A percentile compares a stretch with the other conserved stretches of the same genome.
phyloP scores from a whole-genome alignment of 2,797 vertebrate species.

The Lagorchestes hirsutus region DNA sequence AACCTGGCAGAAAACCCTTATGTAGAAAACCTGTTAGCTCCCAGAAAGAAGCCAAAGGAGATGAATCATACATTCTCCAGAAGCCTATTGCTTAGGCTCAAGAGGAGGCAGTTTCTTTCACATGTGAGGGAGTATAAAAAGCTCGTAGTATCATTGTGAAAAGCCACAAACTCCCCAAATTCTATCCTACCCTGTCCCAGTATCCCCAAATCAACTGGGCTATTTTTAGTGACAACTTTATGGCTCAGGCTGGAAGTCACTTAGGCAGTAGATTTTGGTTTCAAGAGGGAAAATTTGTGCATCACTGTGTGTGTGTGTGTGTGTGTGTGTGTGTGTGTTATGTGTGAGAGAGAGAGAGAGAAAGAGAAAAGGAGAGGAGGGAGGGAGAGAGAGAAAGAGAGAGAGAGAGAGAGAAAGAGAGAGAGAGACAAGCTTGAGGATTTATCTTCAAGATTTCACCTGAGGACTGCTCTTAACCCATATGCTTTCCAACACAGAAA shows the following conservation, averaged over 20 bases:
- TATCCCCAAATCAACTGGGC: not conserved
- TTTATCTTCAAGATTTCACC: not conserved
- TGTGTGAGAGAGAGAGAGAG: not conserved
- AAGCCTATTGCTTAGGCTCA: not conserved
- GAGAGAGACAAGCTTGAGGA: not conserved
- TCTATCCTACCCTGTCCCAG: constrained; percentile 14
- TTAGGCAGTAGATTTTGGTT: constrained; percentile 40
- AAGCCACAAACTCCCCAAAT: not conserved
- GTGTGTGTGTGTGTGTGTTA: rapidly evolving
- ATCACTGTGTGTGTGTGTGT: not conserved
- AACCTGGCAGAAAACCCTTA: not conserved
- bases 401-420: too few relatives aligned
- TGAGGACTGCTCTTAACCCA: not conserved
- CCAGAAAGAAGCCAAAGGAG: not conserved
- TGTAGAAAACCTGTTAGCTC: not conserved
- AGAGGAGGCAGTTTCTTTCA: not conserved
- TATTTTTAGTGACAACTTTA: constrained; percentile 59
- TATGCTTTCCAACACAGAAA: not conserved
- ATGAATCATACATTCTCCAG: not conserved
- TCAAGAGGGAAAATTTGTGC: constrained; percentile 16
- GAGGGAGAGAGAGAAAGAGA: not conserved
- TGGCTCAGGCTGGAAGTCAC: constrained; percentile 73
- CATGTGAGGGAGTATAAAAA: rapidly evolving
- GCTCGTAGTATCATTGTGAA: rapidly evolving
- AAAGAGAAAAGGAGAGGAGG: too few relatives aligned